Base-by-base conservation (phyloP, 1,140 invertebrate species). In the Elymnias hypermnestra region DNA sequence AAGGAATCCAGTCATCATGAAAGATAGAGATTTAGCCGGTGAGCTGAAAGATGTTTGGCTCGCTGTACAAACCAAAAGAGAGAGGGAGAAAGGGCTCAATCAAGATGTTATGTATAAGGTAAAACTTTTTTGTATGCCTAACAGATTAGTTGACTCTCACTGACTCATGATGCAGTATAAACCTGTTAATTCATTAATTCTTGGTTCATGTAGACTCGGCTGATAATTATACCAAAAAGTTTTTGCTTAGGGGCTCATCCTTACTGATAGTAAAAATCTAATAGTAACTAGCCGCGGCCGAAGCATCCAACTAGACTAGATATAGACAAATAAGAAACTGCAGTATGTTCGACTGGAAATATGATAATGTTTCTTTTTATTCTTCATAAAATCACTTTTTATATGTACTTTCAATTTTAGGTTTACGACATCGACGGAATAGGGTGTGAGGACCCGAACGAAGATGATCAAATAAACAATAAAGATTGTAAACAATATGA, bases 31-130 rank as follows among this genome's bases (percentile, higher is more conserved):
- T 70, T 87, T 93, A 38, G 90, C 90, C 0, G 91, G 91, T 0
- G 91, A 93, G 68, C 69, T 93, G 14, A 93, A 93, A 69, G 91
- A 92, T 65, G 89, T 93, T 0, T 92, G 91, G 91, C 89, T 89
- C 14, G 89, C 90, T 0, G 90, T 92, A 2, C 90, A 92, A 60
- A 88, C 87, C 15, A 90, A 90, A 55, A 82, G 88, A 19, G 91
- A 91, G 52, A 62, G 88, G 17, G 90, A 91, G 55, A 88, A 89
- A 69, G 74, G 79, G 1, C 56, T 73, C 39, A 84, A 61, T 33
- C 79, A 83, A 45, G 83, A 86, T 71, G 71, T 86, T 17, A 86
- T 85, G 72, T 86, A 87, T 55, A 86, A 87, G 72, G 82, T 84
- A 47, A 26, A n/a, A n/a, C n/a, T n/a, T 6, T 4, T 35, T 35